Conservation (phyloP, 2,888 invertebrate species). For the Lingula anatina region DNA sequence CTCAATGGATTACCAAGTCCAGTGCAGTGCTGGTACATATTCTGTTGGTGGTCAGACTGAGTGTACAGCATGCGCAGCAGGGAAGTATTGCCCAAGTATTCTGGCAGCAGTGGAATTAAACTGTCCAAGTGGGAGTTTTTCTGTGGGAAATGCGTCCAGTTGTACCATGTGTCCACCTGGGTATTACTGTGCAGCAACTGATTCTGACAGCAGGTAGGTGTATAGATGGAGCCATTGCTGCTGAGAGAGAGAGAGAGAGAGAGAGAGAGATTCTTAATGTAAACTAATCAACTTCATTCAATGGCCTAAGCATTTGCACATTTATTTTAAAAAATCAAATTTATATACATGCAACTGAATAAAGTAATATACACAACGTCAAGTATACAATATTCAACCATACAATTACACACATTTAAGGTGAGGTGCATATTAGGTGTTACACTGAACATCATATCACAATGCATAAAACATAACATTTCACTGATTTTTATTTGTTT, state of each 20-base stretch:
- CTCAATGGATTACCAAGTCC: constrained; percentile 14
- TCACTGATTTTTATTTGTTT: not conserved
- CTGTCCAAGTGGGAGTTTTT: constrained; percentile 36
- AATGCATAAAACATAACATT: too few species aligned
- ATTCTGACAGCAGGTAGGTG: constrained; percentile 28
- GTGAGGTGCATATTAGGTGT: too few species aligned
- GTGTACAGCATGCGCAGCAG: constrained; percentile 31
- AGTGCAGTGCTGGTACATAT: constrained; percentile 26
- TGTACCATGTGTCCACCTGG: constrained; percentile 41
- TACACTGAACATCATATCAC: too few species aligned
- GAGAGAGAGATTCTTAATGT: too few species aligned
- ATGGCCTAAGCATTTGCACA: not conserved
- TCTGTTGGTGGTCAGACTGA: constrained; percentile 19
- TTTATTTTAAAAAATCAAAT: too few species aligned
- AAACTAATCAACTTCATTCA: too few species aligned
- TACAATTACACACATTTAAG: too few species aligned
- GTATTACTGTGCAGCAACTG: constrained; percentile 31
- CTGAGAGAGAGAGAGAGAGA: too few species aligned
- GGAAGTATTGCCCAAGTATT: constrained; percentile 31
- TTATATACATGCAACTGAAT: too few species aligned
- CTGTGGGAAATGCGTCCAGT: constrained; percentile 30
- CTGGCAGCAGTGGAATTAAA: constrained; percentile 13
- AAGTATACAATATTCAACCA: too few species aligned
- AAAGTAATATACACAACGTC: too few species aligned
- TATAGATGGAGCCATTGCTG: too few species aligned